Conservation (phyloP, 2,113 vertebrate species). For the Protomyctophum bolini region DNA sequence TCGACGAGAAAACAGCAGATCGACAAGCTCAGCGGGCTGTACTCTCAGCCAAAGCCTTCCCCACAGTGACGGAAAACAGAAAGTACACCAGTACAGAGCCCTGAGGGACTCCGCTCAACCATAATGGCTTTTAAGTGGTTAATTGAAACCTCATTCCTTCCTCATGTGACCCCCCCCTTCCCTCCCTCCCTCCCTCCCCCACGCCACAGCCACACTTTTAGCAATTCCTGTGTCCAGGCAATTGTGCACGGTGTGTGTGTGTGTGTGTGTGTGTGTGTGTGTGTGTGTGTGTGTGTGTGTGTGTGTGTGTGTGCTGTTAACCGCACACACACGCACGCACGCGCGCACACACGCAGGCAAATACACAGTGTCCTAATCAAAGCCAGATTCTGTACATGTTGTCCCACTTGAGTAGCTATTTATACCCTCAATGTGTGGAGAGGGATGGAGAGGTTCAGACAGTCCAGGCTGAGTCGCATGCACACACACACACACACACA, state of each 20-base stretch:
- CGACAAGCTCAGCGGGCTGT: no score
- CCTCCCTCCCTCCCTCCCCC: slow-evolving; percentile 26
- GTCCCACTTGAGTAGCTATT: slow-evolving; percentile 73
- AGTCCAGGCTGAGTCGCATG: slow-evolving; percentile 51
- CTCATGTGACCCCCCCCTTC: slow-evolving; percentile 5
- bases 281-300: no score
- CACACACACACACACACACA: neutral
- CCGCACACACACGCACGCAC: no score
- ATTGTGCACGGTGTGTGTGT: slow-evolving; percentile 56
- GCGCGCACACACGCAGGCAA: slow-evolving; percentile 14
- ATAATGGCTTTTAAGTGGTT: neutral
- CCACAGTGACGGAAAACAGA: no score
- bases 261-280: no score
- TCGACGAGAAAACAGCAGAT: no score
- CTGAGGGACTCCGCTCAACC: no score
- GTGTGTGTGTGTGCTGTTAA: slow-evolving; percentile 32
- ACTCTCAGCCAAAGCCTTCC: no score
- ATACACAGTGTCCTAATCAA: slow-evolving; percentile 65
- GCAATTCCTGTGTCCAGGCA: slow-evolving; percentile 31
- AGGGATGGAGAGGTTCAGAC: slow-evolving; percentile 65
- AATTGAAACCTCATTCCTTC: neutral
- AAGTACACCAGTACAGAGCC: no score
- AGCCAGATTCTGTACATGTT: slow-evolving; percentile 70
- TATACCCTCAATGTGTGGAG: slow-evolving; percentile 60
- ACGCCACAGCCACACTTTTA: slow-evolving; percentile 16